Evolutionary conservation across 2,888 invertebrate genomes (phyloP).

Genomic region (Torymus auratus): DNA sequence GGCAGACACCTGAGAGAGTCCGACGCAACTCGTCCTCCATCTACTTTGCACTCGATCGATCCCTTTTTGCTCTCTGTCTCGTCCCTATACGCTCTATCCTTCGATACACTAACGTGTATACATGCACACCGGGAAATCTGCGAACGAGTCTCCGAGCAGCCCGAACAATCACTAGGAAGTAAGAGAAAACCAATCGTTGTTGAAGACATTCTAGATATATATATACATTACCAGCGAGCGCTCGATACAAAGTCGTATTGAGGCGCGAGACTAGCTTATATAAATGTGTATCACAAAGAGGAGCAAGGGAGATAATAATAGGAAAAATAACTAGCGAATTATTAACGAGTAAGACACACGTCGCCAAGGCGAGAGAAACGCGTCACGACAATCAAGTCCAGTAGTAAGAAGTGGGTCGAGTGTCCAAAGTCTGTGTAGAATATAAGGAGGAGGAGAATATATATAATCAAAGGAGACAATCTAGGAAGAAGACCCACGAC

Average conservation of each 20-base stretch:
- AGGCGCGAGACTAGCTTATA: neutral
- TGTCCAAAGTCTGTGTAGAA: conserved; percentile 22
- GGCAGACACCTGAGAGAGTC: conserved; percentile 24
- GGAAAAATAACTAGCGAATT: neutral
- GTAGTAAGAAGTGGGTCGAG: conserved; percentile 63
- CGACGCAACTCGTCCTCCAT: conserved; percentile 56
- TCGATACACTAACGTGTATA: neutral
- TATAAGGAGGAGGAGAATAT: neutral
- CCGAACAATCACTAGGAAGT: neutral
- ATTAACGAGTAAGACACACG: conserved; percentile 17
- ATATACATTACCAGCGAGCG: too few relatives aligned
- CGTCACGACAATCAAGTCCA: conserved; percentile 75
- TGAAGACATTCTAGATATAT: too few relatives aligned
- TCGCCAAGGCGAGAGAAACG: conserved; percentile 68
- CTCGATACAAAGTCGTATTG: too few relatives aligned
- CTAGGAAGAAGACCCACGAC: conserved; percentile 26
- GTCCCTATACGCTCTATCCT: conserved; percentile 25
- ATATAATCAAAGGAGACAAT: neutral
- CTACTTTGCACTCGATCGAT: conserved; percentile 45
- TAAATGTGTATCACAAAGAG: conserved; percentile 8
- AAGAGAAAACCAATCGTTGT: neutral
- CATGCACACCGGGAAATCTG: too few relatives aligned
- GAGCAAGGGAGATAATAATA: conserved; percentile 1
- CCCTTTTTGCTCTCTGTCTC: conserved; percentile 26
- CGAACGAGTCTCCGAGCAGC: neutral